A percentile compares a stretch with the other conserved stretches of the same genome.
phyloP scores from a whole-genome alignment of 2,113 vertebrate species.

The Pelvicachromis taeniatus region DNA sequence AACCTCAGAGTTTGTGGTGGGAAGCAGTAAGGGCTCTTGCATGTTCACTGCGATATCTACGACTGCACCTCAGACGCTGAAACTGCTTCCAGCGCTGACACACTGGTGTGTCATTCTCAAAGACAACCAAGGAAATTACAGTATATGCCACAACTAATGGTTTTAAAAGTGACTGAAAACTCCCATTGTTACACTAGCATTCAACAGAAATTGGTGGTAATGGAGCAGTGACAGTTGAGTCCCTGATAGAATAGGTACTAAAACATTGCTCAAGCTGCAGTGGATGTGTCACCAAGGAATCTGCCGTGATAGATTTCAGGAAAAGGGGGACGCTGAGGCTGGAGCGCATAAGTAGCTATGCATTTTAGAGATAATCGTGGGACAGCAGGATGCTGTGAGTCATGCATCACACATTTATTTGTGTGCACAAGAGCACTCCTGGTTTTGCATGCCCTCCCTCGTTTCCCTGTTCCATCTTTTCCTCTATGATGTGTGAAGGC shows the following conservation, averaged over 20 bases:
- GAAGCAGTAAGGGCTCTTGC: neutral
- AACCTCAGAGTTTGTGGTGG: neutral
- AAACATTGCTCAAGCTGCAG: neutral
- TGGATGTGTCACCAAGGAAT: neutral
- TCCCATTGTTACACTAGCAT: neutral
- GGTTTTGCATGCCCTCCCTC: neutral
- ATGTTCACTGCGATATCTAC: neutral
- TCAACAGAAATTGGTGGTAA: neutral
- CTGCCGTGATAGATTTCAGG: neutral
- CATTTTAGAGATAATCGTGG: slow-evolving; percentile 17
- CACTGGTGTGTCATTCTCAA: neutral
- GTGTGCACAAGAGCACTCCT: neutral
- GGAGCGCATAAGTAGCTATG: neutral
- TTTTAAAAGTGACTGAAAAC: slow-evolving; percentile 8
- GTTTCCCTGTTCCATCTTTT: neutral
- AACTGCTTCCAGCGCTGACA: neutral
- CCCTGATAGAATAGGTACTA: neutral
- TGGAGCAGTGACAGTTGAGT: neutral
- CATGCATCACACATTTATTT: slow-evolving; percentile 11
- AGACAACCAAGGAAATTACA: neutral
- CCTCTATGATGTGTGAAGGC: slow-evolving; percentile 32
- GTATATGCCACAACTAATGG: neutral
- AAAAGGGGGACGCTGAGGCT: neutral
- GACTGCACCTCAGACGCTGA: neutral
- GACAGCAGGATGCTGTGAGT: slow-evolving; percentile 17